phyloP scores from a whole-genome alignment of 2,113 vertebrate species.

The Ondatra zibethicus region DNA sequence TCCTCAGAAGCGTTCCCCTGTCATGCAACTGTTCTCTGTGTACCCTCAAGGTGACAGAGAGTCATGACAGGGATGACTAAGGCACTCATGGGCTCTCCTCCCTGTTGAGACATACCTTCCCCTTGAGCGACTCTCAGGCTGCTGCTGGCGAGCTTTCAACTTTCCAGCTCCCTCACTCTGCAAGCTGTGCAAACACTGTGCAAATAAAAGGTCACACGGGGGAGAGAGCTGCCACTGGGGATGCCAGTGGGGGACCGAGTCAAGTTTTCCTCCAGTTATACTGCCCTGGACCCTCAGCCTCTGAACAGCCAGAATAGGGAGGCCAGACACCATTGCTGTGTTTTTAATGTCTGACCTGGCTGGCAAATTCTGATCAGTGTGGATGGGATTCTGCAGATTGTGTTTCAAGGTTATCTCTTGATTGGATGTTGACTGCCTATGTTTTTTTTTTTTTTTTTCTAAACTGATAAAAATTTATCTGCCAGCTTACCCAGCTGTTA shows the following conservation, averaged over 20 bases:
- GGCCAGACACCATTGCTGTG: background rate
- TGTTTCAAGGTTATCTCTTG: constrained; percentile 10
- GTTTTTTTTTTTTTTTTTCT: background rate
- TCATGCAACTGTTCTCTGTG: background rate
- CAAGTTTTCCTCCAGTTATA: background rate
- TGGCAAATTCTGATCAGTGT: background rate
- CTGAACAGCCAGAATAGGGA: background rate
- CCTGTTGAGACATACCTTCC: constrained; percentile 64
- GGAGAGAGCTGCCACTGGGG: background rate
- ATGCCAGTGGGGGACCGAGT: background rate
- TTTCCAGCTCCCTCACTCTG: background rate
- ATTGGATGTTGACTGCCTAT: background rate
- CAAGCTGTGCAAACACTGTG: constrained; percentile 19
- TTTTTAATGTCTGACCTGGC: background rate
- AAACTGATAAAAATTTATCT: constrained; percentile 48
- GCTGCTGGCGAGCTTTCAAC: background rate
- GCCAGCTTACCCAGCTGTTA: constrained; percentile 27
- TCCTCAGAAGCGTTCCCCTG: constrained; percentile 35
- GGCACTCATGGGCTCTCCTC: constrained; percentile 54
- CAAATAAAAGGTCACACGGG: accelerated
- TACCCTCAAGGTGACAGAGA: constrained; percentile 67
- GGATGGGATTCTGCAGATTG: background rate
- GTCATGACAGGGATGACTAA: constrained; percentile 61
- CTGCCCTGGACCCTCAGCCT: background rate
- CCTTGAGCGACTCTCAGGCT: constrained; percentile 54